phyloP scores from a whole-genome alignment of 2,797 vertebrate genomes.

The Sternarchorhynchus goeldii region DNA sequence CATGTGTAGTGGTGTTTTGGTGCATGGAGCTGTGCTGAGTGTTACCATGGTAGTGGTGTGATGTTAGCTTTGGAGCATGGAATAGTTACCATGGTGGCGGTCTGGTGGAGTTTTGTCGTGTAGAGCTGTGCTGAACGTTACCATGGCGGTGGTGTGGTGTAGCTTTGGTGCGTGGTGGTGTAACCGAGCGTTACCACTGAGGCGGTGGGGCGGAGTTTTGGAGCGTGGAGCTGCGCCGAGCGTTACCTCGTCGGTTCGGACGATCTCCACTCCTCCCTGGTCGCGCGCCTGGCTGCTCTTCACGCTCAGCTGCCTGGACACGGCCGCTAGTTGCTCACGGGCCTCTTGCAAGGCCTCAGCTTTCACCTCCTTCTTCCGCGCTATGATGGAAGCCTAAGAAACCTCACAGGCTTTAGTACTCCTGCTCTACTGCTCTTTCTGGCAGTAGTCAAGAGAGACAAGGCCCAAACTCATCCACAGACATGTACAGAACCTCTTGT shows the following conservation, averaged over 20 bases:
- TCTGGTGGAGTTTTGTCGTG: too few species aligned
- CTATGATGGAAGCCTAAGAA: constrained; percentile 90
- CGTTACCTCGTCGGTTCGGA: constrained; percentile 90
- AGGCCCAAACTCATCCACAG: not conserved
- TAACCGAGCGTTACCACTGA: too few species aligned
- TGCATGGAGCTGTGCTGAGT: too few species aligned
- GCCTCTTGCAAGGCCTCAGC: constrained; percentile 92
- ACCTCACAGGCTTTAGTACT: not conserved
- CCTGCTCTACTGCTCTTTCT: not conserved
- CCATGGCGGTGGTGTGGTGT: too few species aligned
- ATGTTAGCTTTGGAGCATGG: too few species aligned
- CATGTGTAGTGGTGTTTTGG: too few species aligned
- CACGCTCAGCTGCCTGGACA: constrained; percentile 82
- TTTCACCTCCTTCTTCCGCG: constrained; percentile 90
- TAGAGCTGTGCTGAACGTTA: too few species aligned
- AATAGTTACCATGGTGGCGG: too few species aligned
- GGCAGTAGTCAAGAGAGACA: not conserved
- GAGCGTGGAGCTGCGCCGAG: not conserved
- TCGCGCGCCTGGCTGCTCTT: constrained; percentile 79
- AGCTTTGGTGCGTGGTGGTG: too few species aligned
- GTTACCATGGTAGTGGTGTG: too few species aligned
- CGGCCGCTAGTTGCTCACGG: constrained; percentile 82
- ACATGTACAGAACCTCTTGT: not conserved
- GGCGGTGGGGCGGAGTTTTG: too few species aligned
- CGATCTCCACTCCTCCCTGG: constrained; percentile 78